Conservation (phyloP, 53 echinoderm and acorn worm species). For the Stichopus horrens region DNA sequence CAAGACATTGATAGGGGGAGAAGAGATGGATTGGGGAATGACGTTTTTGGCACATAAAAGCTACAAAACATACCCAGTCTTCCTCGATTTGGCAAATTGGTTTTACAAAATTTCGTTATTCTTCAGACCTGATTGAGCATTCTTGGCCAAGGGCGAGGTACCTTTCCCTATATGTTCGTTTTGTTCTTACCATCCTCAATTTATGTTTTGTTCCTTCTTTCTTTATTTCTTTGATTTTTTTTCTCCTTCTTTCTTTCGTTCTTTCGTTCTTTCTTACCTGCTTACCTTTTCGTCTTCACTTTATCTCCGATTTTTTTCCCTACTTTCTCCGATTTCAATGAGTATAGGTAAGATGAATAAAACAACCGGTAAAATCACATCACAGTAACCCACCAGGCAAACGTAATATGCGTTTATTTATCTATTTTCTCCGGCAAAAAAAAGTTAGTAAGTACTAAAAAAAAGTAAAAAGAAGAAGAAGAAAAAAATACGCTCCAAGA, state of each 20-base stretch:
- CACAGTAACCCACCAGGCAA: slow-evolving; percentile 19
- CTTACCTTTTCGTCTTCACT: too few relatives aligned
- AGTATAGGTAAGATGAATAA: not conserved
- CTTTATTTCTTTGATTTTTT: too few relatives aligned
- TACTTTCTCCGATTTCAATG: not conserved
- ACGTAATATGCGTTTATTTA: slow-evolving; percentile 37
- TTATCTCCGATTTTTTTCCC: too few relatives aligned
- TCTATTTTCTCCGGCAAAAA: slow-evolving; percentile 25
- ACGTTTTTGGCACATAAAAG: too few relatives aligned
- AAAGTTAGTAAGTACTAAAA: not conserved
- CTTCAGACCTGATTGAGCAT: slow-evolving; percentile 17
- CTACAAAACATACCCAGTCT: too few relatives aligned
- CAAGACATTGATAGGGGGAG: too few relatives aligned
- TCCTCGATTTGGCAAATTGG: too few relatives aligned
- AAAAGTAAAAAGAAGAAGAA: not conserved
- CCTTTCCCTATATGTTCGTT: not conserved
- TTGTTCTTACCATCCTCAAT: not conserved
- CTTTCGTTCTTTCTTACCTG: too few relatives aligned
- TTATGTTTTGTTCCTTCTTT: not conserved
- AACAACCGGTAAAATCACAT: slow-evolving; percentile 38
- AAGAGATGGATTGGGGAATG: too few relatives aligned
- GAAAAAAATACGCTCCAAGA: not conserved
- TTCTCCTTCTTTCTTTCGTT: too few relatives aligned
- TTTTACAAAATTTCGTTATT: not conserved
- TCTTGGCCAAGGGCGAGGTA: slow-evolving; percentile 32